A percentile compares a stretch with the other conserved stretches of the same genome.
Conservation (phyloP, 2,888 invertebrate genomes). For the Drosophila neotestacea region DNA sequence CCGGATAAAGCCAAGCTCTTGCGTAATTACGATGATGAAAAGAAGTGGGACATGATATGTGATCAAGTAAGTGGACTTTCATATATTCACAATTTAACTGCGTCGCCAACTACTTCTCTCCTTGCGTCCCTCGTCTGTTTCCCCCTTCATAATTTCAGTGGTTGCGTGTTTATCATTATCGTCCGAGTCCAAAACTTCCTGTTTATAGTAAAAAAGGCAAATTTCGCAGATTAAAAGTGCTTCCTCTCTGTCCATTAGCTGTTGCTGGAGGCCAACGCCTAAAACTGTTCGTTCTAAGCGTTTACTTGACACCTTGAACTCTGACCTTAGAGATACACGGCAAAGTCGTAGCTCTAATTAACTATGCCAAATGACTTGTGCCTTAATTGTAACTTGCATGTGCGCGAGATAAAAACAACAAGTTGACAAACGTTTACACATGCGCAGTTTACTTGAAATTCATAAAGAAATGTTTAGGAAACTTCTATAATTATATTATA, state of each 20-base stretch:
- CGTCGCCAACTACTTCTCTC: not conserved
- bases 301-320: conserved; percentile 44
- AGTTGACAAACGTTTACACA: conserved; percentile 24
- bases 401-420: conserved; percentile 18
- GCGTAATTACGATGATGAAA: conserved; percentile 97
- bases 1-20: conserved; percentile 99
- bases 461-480: not conserved
- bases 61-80: conserved; percentile 91
- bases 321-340: conserved; percentile 36
- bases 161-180: conserved; percentile 46
- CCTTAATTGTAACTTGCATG: conserved; percentile 45
- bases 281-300: conserved; percentile 26
- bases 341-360: conserved; percentile 47
- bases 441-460: conserved; percentile 3
- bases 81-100: conserved; percentile 28
- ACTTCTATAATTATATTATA: not conserved
- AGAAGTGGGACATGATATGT: conserved; percentile 99
- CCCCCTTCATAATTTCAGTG: not conserved
- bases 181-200: conserved; percentile 46
- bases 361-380: conserved; percentile 52
- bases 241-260: not conserved
- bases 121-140: not conserved
- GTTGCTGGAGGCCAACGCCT: conserved; percentile 43
- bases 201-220: conserved; percentile 55
- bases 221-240: conserved; percentile 50